Evolutionary conservation across 2,113 vertebrate genomes (phyloP), one percentile per base, ranked within the genome.

Genomic region (Mastomys coucha): DNA sequence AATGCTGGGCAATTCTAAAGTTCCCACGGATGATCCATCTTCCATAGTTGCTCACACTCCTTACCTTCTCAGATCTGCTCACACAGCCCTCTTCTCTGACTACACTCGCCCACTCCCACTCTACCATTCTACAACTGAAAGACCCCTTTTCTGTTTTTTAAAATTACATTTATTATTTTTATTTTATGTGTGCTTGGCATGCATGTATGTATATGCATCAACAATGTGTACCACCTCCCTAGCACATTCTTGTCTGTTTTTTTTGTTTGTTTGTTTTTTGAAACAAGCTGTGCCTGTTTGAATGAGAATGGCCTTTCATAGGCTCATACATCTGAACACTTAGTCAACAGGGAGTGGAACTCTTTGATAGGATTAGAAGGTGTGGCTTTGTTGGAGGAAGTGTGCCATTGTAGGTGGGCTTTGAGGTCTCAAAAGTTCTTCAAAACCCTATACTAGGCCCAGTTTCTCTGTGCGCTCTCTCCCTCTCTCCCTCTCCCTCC

Each of bases 21-120:
- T 80, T 69, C 56, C 84, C 39, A 26, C 9, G 7, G 81, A 78
- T 63, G 36, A 95, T 19, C 5, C 42, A 85, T 4, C 5, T 80
- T 78, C 85, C 94, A n/a, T 13, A 70, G 36, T 73, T 16, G 78
- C 86, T 94, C 85, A 81, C 80, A 88, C 73, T 76, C 11, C 58
- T 24, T 53, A 20, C 89, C 65, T 20, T 67, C 42, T 33, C 60
- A 45, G n/a, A 96, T 94, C n/a, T 60, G 91, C 16, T 93, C 26
- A n/a, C 51, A 81, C 39, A 69, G 14, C 39, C n/a, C 39, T n/a
- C 26, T n/a, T 77, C 90, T 95, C 39, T 89, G 60, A 73, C 3
- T 17, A 77, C 1, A 81, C 13, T 22, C 42, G 31, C 36, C 24
- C 4, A 77, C 13, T 93, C 28, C 39, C 49, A 45, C 36, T 93